A percentile compares a stretch with the other conserved stretches of the same genome.
Evolutionary conservation across 2,797 vertebrate species (phyloP).

Genomic region (Manis crassicaudata): DNA sequence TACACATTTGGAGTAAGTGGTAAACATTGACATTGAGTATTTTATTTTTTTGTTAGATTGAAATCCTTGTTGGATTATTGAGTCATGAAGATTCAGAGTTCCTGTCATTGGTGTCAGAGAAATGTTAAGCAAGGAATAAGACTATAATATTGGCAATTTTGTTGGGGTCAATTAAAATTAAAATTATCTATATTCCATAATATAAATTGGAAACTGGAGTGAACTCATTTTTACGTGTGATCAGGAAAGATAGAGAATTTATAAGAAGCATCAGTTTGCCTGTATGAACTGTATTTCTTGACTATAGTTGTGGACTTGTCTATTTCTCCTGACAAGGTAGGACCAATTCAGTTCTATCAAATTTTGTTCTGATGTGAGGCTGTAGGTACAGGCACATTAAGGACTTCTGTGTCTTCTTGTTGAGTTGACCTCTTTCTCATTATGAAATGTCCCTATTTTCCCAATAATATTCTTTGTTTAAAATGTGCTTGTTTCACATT

Average conservation of each 20-base stretch:
- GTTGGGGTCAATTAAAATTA: neutral
- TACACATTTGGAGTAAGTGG: neutral
- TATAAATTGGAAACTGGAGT: neutral
- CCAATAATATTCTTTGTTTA: neutral
- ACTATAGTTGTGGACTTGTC: neutral
- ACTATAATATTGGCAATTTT: neutral
- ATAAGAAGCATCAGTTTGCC: neutral
- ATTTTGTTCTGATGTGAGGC: neutral
- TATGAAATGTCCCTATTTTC: neutral
- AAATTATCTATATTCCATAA: neutral
- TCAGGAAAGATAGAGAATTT: neutral
- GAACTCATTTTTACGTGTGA: neutral
- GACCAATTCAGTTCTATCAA: neutral
- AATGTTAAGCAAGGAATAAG: neutral
- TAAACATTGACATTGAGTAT: neutral
- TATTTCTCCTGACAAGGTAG: neutral
- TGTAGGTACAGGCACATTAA: neutral
- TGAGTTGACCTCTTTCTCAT: neutral
- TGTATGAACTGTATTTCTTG: neutral
- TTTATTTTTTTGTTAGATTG: constrained; percentile 23
- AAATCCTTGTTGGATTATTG: neutral
- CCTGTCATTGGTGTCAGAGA: neutral
- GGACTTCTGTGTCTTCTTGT: neutral
- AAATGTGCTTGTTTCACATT: neutral
- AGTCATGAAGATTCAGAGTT: neutral